Conservation (phyloP, 2,113 vertebrate species). For the Barnardius zonarius region DNA sequence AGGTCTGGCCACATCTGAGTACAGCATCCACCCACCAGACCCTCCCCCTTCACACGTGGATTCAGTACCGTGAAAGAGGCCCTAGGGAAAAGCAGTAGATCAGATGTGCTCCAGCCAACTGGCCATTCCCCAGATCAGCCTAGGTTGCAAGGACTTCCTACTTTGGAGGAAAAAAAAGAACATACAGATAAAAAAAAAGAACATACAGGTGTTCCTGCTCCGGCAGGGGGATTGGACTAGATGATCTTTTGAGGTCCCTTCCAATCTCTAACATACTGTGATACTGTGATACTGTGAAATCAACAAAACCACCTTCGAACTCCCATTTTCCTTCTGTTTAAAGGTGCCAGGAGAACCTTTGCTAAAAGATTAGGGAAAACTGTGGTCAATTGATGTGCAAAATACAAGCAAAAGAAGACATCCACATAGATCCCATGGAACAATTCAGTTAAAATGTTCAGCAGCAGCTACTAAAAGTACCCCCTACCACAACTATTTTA, state of each 20-base stretch:
- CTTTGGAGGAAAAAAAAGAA: not conserved
- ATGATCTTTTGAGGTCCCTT: too few species aligned
- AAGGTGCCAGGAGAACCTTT: not conserved
- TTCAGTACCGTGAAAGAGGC: not conserved
- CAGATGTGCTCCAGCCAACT: not conserved
- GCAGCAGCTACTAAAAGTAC: not conserved
- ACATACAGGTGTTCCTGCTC: too few species aligned
- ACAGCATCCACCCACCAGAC: not conserved
- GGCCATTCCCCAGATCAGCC: not conserved
- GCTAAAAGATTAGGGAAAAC: not conserved
- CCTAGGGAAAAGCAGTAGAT: not conserved
- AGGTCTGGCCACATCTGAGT: not conserved
- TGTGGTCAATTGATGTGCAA: not conserved
- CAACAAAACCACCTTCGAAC: not conserved
- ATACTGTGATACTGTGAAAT: too few species aligned
- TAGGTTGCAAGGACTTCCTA: not conserved
- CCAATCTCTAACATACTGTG: too few species aligned
- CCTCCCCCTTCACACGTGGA: rapidly evolving
- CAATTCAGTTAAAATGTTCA: not conserved
- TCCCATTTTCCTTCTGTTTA: not conserved
- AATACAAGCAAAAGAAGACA: not conserved
- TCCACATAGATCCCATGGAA: not conserved
- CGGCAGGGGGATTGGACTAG: too few species aligned
- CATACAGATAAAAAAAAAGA: too few species aligned
- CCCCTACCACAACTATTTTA: not conserved